Evolutionary conservation across 1,140 invertebrate genomes (phyloP).

Genomic region (Zaprionus inermis): DNA sequence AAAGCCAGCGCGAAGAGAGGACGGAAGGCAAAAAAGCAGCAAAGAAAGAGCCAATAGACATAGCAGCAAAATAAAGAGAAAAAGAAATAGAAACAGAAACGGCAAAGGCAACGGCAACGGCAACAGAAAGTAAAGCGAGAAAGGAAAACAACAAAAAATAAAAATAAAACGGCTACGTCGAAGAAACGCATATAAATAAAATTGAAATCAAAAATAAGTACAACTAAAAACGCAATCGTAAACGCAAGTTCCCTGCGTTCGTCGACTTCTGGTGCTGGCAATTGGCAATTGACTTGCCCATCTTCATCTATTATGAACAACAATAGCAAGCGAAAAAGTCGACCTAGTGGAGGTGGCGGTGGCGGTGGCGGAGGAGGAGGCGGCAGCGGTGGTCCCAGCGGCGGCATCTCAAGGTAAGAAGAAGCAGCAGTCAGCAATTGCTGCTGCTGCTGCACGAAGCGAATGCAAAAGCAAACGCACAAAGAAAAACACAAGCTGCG

Average conservation of each 20-base stretch:
- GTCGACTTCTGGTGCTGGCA: slow-evolving; percentile 67
- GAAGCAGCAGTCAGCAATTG: slow-evolving; percentile 49
- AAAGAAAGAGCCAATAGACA: slow-evolving; percentile 14
- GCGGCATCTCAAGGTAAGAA: slow-evolving; percentile 81
- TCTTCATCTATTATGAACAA: slow-evolving; percentile 72
- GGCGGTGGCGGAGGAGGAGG: slow-evolving; percentile 58
- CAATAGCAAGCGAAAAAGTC: slow-evolving; percentile 83
- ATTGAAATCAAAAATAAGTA: slow-evolving; percentile 51
- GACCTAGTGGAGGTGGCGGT: slow-evolving; percentile 67
- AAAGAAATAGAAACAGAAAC: slow-evolving; percentile 37
- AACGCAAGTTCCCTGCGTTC: slow-evolving; percentile 58
- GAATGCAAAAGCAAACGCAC: slow-evolving; percentile 39
- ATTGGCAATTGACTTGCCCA: slow-evolving; percentile 63
- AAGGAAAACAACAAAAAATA: slow-evolving; percentile 32
- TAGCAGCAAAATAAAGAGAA: slow-evolving; percentile 27
- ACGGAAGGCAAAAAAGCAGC: slow-evolving; percentile 19
- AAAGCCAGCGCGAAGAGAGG: slow-evolving; percentile 34
- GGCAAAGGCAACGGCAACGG: too few species aligned
- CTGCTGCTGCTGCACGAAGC: slow-evolving; percentile 50
- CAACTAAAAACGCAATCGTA: slow-evolving; percentile 35
- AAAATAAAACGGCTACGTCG: slow-evolving; percentile 2
- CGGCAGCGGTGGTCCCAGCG: slow-evolving; percentile 58
- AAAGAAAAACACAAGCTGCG: slow-evolving; percentile 41
- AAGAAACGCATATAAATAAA: slow-evolving; percentile 50
- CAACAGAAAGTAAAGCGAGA: background rate